These are phyloP conservation scores for Drosophila teissieri DNA, from an alignment of 1,140 invertebrate genomes.

Conservation along the genomic window DNA sequence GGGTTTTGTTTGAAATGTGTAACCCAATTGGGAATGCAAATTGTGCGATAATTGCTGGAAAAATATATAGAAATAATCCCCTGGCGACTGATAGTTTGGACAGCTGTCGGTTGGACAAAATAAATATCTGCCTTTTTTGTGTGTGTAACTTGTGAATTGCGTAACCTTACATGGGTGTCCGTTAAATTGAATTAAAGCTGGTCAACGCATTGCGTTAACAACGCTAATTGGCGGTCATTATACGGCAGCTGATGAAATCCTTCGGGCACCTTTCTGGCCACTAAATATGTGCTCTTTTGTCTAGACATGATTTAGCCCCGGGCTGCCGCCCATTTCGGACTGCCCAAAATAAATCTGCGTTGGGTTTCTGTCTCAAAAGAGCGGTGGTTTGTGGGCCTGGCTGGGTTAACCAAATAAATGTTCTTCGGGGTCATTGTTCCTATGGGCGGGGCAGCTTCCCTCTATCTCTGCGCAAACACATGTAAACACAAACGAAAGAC, in stretches of 20 bases:
- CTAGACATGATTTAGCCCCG: conserved; percentile 71
- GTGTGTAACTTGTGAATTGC: not conserved
- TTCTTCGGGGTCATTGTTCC: conserved; percentile 59
- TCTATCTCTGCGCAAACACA: conserved; percentile 50
- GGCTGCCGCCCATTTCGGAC: conserved; percentile 32
- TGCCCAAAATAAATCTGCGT: conserved; percentile 70
- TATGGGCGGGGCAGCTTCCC: not conserved
- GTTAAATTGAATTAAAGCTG: conserved; percentile 55
- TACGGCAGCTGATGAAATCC: conserved; percentile 4
- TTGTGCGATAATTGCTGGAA: conserved; percentile 23
- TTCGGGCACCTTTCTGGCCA: conserved; percentile 28
- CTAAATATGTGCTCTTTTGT: conserved; percentile 66
- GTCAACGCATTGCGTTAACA: conserved; percentile 28
- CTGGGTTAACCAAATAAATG: conserved; percentile 70
- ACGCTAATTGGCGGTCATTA: conserved; percentile 48
- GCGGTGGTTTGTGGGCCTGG: not conserved
- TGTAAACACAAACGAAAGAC: conserved; percentile 71
- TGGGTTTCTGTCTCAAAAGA: conserved; percentile 39
- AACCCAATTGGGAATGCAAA: conserved; percentile 22
- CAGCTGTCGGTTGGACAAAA: conserved; percentile 23
- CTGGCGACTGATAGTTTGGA: conserved; percentile 10
- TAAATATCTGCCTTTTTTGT: conserved; percentile 11
- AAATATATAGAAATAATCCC: conserved; percentile 23
- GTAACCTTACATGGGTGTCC: conserved; percentile 2
- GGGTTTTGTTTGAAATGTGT: conserved; percentile 1